Evolutionary conservation across 2,888 invertebrate genomes (phyloP).

Genomic region (Drosophila robusta): DNA sequence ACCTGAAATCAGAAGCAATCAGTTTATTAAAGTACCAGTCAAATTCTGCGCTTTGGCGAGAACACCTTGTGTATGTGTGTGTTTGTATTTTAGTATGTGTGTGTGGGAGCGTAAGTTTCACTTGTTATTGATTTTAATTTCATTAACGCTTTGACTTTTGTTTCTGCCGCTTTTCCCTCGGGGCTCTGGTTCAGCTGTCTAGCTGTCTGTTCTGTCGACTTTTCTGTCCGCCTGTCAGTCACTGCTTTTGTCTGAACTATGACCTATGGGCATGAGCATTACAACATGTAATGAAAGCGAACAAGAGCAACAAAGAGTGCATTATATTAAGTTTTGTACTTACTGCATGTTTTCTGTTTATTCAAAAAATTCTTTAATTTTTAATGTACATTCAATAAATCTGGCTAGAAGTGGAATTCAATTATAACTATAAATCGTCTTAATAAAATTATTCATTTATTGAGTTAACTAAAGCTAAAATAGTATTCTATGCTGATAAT

Average conservation of each 20-base stretch:
- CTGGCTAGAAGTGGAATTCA: too few species aligned
- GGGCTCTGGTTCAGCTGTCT: conserved; percentile 30
- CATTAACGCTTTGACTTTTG: conserved; percentile 69
- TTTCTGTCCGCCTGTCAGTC: conserved; percentile 40
- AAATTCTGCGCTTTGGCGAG: conserved; percentile 24
- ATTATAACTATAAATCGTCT: too few species aligned
- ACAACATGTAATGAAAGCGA: conserved; percentile 35
- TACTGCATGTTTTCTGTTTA: not conserved
- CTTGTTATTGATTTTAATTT: conserved; percentile 75
- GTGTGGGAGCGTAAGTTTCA: conserved; percentile 3
- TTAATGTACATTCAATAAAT: too few species aligned
- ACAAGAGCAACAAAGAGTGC: conserved; percentile 6
- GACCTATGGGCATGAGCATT: conserved; percentile 31
- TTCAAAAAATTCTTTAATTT: not conserved
- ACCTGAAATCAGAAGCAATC: not conserved
- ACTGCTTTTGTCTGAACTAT: conserved; percentile 43
- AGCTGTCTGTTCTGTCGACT: conserved; percentile 30
- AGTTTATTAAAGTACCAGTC: conserved; percentile 12
- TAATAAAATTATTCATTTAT: too few species aligned
- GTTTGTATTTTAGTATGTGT: too few species aligned
- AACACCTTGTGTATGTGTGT: conserved; percentile 4
- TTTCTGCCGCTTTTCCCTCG: conserved; percentile 2
- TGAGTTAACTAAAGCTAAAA: too few species aligned
- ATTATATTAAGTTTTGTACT: not conserved
- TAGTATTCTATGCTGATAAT: too few species aligned